Evolutionary conservation across 30 jellyfish, hydroid and myxozoan species (phyloP).

Genomic region (Aurelia aurita): DNA sequence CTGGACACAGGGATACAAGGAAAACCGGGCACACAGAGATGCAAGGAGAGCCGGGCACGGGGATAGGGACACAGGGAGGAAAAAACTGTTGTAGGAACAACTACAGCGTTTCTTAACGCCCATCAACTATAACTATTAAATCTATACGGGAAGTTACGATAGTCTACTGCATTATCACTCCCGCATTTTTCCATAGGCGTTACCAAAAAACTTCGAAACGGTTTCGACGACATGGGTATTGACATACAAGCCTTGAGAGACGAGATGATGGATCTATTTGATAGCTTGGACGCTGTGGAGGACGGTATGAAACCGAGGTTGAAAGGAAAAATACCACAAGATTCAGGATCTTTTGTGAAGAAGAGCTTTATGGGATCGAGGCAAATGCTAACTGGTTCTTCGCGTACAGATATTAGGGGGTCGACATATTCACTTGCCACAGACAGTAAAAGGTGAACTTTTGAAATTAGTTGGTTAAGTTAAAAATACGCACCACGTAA

Average conservation of each 20-base stretch:
- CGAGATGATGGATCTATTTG: slow-evolving; percentile 51
- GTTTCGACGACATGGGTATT: slow-evolving; percentile 31
- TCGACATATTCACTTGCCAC: slow-evolving; percentile 31
- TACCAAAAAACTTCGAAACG: slow-evolving; percentile 52
- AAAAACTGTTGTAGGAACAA: no score
- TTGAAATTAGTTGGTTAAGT: no score
- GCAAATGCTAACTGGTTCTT: slow-evolving; percentile 29
- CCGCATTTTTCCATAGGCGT: slow-evolving; percentile 1
- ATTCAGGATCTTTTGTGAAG: neutral
- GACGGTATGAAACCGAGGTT: slow-evolving; percentile 40
- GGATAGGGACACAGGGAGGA: no score
- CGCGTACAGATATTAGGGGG: slow-evolving; percentile 64
- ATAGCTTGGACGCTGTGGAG: slow-evolving; percentile 60
- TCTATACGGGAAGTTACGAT: no score
- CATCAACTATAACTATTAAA: no score
- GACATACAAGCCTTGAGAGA: slow-evolving; percentile 62
- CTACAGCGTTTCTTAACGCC: no score
- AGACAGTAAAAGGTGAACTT: slow-evolving; percentile 17
- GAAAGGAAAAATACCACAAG: slow-evolving; percentile 13
- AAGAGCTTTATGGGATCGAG: slow-evolving; percentile 63
- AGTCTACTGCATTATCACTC: no score
- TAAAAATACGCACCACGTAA: no score
- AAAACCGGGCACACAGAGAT: no score
- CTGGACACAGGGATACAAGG: no score
- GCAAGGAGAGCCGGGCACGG: no score